Evolutionary conservation across 2,113 vertebrate species (phyloP).

Genomic region (Hepsetus odoe): DNA sequence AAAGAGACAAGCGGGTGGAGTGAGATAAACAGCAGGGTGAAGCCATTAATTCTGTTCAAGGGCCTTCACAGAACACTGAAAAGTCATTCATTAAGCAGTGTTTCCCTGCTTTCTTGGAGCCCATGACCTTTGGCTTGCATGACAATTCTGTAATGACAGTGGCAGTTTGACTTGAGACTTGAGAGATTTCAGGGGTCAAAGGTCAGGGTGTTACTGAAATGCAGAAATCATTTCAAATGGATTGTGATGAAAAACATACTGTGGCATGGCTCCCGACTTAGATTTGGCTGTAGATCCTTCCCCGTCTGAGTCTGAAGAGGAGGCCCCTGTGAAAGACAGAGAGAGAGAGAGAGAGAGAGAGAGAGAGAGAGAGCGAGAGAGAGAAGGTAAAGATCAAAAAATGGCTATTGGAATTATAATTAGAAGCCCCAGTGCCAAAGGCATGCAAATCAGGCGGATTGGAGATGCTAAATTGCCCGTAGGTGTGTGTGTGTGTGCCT

Average conservation of each 20-base stretch:
- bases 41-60: not conserved
- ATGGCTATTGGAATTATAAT: too few species aligned
- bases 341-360: constrained; percentile 1
- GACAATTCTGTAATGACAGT: not conserved
- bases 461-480: too few species aligned
- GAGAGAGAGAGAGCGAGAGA: constrained; percentile 1
- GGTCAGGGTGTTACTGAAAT: not conserved
- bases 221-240: constrained; percentile 21
- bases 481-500: too few species aligned
- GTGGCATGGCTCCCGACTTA: constrained; percentile 90
- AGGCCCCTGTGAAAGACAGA: constrained; percentile 84
- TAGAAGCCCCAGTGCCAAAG: too few species aligned
- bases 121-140: not conserved
- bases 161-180: constrained; percentile 15
- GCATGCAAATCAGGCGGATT: too few species aligned
- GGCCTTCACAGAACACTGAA: not conserved
- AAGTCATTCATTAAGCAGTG: not conserved
- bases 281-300: constrained; percentile 82
- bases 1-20: not conserved
- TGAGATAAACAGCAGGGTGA: not conserved
- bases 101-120: not conserved
- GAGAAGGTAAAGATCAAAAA: too few species aligned
- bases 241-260: constrained; percentile 78
- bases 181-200: not conserved
- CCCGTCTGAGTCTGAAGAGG: constrained; percentile 93